These are phyloP conservation scores for Trachymyrmex cornetzi DNA, from an alignment of 1,140 invertebrate genomes.

Conservation along the genomic window DNA sequence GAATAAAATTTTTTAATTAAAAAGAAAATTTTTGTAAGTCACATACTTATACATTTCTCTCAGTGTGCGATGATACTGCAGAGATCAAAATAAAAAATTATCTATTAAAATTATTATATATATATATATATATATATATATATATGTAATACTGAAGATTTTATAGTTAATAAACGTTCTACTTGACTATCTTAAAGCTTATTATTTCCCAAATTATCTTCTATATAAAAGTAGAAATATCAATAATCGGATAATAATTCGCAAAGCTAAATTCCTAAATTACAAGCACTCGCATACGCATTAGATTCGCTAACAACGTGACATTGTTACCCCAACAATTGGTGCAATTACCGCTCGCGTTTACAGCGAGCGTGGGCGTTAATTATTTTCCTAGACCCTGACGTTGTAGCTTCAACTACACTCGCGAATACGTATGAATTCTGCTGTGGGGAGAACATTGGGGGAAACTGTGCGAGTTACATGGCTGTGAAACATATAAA, in stretches of 20 bases:
- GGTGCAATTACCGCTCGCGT: constrained; percentile 28
- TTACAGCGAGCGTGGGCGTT: constrained; percentile 40
- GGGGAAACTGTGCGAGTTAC: constrained; percentile 1
- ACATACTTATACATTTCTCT: too few relatives aligned
- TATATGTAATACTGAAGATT: background rate
- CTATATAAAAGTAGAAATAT: background rate
- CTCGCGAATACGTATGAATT: constrained; percentile 33
- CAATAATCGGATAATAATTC: constrained; percentile 8
- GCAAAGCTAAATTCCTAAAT: background rate
- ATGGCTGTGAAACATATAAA: constrained; percentile 9
- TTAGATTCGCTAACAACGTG: constrained; percentile 25
- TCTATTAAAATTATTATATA: background rate
- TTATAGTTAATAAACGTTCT: background rate
- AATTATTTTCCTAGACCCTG: constrained; percentile 52
- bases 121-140: background rate
- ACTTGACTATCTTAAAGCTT: background rate
- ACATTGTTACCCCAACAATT: constrained; percentile 49
- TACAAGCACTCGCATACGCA: background rate
- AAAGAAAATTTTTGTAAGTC: too few relatives aligned
- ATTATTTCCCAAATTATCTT: background rate
- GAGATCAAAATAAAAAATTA: background rate
- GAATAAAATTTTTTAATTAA: too few relatives aligned
- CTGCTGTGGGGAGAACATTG: background rate
- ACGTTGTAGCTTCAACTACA: background rate
- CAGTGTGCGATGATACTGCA: background rate